phyloP scores from a whole-genome alignment of 92 coral and sea anemone genomes.

The Phenganax marumi region DNA sequence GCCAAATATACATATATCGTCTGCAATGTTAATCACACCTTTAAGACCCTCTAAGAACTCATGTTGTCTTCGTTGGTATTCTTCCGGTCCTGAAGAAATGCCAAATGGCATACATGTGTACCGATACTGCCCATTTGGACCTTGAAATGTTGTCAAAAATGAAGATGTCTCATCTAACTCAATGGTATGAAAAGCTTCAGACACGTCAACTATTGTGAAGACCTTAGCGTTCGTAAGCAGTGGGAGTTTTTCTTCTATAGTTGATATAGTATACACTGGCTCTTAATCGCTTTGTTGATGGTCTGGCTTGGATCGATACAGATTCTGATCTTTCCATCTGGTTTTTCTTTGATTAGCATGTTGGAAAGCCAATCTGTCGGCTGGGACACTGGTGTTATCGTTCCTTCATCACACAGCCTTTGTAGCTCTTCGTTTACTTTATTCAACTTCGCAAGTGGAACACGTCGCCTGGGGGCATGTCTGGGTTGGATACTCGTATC shows the following conservation, averaged over 20 bases:
- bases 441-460: slow-evolving; percentile 47
- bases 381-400: slow-evolving; percentile 42
- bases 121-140: slow-evolving; percentile 49
- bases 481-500: slow-evolving; percentile 46
- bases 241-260: slow-evolving; percentile 36
- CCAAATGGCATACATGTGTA: slow-evolving; percentile 53
- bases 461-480: slow-evolving; percentile 50
- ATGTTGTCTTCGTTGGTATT: slow-evolving; percentile 46
- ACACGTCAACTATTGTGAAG: slow-evolving; percentile 18
- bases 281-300: slow-evolving; percentile 38
- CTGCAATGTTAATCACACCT: slow-evolving; percentile 47
- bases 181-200: slow-evolving; percentile 18
- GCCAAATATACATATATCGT: slow-evolving; percentile 40
- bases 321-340: slow-evolving; percentile 51
- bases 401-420: slow-evolving; percentile 44
- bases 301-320: slow-evolving; percentile 52
- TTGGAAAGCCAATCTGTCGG: slow-evolving; percentile 58
- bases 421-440: slow-evolving; percentile 47
- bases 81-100: slow-evolving; percentile 46
- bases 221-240: neutral
- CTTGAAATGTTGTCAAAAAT: neutral
- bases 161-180: neutral
- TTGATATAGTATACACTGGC: slow-evolving; percentile 42
- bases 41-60: slow-evolving; percentile 36
- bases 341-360: slow-evolving; percentile 50